These are phyloP conservation scores for Brachionus asplanchnoidis DNA, from an alignment of 1,140 invertebrate genomes.

Conservation along the genomic window DNA sequence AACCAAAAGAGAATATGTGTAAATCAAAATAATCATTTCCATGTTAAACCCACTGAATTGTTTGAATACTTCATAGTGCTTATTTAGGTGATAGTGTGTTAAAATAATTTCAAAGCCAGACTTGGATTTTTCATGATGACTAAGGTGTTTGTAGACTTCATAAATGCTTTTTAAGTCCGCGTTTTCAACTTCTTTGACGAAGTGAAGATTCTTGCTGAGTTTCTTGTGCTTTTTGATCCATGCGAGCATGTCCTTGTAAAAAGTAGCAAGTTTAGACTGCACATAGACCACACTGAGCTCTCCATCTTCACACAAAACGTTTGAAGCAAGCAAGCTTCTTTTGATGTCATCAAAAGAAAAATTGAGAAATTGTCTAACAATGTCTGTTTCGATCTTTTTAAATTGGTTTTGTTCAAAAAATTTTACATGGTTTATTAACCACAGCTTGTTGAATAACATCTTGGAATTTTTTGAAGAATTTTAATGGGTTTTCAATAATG, in stretches of 20 bases:
- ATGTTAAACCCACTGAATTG: neutral
- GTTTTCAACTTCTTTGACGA: conserved; percentile 4
- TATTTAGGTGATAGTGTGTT: neutral
- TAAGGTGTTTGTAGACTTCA: neutral
- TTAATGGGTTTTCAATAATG: neutral
- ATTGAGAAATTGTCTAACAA: neutral
- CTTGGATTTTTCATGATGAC: neutral
- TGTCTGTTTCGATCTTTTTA: neutral
- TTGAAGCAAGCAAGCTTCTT: neutral
- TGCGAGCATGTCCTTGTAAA: conserved; percentile 4
- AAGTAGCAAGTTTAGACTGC: neutral
- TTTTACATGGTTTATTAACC: neutral
- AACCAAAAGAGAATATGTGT: neutral
- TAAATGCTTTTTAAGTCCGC: neutral
- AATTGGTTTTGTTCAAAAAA: neutral
- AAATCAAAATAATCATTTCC: conserved; percentile 11
- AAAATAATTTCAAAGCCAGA: neutral
- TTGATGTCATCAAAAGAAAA: neutral
- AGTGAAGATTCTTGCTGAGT: conserved; percentile 14
- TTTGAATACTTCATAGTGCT: neutral
- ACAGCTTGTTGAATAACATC: neutral
- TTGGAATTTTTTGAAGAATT: neutral
- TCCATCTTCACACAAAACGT: neutral
- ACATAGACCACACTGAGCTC: neutral
- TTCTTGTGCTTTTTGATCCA: conserved; percentile 31